phyloP scores from a whole-genome alignment of 2,888 invertebrate genomes.

The Melitaea athalia region DNA sequence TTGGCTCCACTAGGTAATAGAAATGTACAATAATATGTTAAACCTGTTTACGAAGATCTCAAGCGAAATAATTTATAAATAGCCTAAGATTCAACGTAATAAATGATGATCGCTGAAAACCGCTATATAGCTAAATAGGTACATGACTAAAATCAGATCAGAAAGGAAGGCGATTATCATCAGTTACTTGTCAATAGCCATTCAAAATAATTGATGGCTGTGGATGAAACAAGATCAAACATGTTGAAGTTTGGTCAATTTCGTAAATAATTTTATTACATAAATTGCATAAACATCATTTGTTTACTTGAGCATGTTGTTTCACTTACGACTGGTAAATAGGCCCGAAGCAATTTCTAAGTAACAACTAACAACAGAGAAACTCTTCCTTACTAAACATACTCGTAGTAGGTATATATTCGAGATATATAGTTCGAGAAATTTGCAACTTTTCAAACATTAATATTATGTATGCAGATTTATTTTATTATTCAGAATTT shows the following conservation, averaged over 20 bases:
- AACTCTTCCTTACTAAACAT: not conserved
- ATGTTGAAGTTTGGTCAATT: not conserved
- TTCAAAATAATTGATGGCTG: constrained; percentile 2
- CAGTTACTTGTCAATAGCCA: constrained; percentile 6
- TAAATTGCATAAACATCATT: not conserved
- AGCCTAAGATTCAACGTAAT: not conserved
- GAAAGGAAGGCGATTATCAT: not conserved
- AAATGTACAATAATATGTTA: too few relatives aligned
- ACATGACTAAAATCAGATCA: not conserved
- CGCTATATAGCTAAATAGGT: not conserved
- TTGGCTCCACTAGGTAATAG: too few relatives aligned
- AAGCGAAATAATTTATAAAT: not conserved
- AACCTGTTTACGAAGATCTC: not conserved
- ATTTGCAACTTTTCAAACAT: too few relatives aligned
- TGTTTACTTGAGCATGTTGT: not conserved
- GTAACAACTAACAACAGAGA: not conserved
- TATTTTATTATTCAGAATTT: too few relatives aligned
- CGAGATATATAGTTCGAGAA: too few relatives aligned
- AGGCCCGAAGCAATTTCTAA: not conserved
- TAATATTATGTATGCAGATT: too few relatives aligned
- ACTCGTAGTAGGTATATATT: too few relatives aligned
- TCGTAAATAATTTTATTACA: not conserved
- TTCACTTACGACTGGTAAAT: not conserved
- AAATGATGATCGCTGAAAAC: not conserved
- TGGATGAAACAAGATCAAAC: not conserved